Evolutionary conservation across 2,888 invertebrate species (phyloP).

Genomic region (Sinopyrophorus schimmeli): DNA sequence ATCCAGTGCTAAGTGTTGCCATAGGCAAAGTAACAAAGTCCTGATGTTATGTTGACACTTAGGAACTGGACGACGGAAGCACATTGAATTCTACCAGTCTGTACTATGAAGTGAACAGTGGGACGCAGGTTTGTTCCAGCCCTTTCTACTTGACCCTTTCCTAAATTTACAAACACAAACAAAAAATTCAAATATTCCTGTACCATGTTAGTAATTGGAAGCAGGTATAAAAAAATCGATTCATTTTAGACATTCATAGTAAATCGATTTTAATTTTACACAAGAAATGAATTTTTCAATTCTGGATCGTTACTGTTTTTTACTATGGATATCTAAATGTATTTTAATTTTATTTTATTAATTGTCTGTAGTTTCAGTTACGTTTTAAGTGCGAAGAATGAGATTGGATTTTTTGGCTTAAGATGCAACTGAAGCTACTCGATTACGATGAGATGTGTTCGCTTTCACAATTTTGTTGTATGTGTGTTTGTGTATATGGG

Average conservation of each 20-base stretch:
- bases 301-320: background rate
- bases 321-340: constrained; percentile 17
- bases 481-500: no score
- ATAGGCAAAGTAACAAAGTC: constrained; percentile 40
- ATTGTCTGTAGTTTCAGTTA: constrained; percentile 5
- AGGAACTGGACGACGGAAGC: constrained; percentile 56
- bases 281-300: no score
- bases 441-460: no score
- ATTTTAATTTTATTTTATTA: background rate
- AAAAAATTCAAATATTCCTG: constrained; percentile 24
- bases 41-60: constrained; percentile 52
- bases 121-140: constrained; percentile 54
- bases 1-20: constrained; percentile 53
- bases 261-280: no score
- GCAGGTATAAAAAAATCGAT: constrained; percentile 23
- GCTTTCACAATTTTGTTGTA: no score
- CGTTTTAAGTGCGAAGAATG: constrained; percentile 8
- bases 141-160: constrained; percentile 46
- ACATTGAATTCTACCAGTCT: constrained; percentile 51
- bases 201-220: constrained; percentile 24
- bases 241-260: constrained; percentile 17
- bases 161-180: constrained; percentile 24
- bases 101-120: constrained; percentile 53
- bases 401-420: no score
- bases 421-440: no score